These are phyloP conservation scores for Parnassius smintheus DNA, from an alignment of 2,888 invertebrate genomes.

Conservation along the genomic window DNA sequence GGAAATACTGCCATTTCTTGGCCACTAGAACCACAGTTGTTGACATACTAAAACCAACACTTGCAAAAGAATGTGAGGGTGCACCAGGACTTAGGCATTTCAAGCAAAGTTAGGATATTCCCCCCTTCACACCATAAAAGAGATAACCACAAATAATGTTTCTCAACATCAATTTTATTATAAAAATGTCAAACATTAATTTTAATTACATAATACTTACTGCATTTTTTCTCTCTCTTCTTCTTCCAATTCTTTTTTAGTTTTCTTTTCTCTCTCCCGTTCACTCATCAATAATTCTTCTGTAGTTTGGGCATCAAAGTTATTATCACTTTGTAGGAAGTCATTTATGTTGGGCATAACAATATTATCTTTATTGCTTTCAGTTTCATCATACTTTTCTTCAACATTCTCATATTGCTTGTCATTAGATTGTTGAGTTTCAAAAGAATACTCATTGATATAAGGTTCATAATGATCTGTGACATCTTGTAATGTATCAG, in stretches of 20 bases:
- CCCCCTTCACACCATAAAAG: no score
- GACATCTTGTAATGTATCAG: constrained; percentile 53
- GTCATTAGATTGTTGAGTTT: constrained; percentile 47
- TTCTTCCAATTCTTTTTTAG: constrained; percentile 93
- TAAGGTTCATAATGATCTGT: constrained; percentile 66
- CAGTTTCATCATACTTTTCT: constrained; percentile 42
- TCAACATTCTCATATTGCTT: constrained; percentile 39
- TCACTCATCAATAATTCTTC: constrained; percentile 73
- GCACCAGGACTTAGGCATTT: no score
- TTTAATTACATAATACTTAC: constrained; percentile 76
- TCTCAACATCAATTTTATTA: not conserved
- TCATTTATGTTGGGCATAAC: constrained; percentile 52
- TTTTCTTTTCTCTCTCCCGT: constrained; percentile 85
- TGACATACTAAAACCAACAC: no score
- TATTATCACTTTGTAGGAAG: constrained; percentile 57
- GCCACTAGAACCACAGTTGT: no score
- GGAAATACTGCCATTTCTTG: no score
- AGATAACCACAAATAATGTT: no score
- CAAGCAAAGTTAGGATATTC: no score
- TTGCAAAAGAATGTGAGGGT: no score
- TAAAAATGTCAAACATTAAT: not conserved
- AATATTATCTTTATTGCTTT: constrained; percentile 44
- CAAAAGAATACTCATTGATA: constrained; percentile 67
- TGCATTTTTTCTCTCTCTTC: constrained; percentile 98
- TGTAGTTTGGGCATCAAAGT: constrained; percentile 59